Percentiles rank a stretch among this genome's conserved stretches.
phyloP scores from a whole-genome alignment of 2,888 invertebrate species.

The Thumatha senex region DNA sequence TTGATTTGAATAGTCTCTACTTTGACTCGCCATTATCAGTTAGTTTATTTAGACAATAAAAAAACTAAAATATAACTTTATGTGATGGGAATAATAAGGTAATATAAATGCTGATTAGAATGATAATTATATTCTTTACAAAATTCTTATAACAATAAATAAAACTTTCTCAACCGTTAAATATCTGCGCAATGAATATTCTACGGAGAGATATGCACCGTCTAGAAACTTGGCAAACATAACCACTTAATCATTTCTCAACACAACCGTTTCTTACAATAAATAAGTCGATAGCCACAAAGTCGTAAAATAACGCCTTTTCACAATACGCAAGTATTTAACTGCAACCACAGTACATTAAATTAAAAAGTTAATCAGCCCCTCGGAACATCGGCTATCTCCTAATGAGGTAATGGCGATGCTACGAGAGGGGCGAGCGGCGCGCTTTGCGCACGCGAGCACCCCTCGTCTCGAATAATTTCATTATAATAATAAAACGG shows the following conservation, averaged over 20 bases:
- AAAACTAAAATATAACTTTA: no score
- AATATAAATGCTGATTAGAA: no score
- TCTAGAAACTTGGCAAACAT: not conserved
- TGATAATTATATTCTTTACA: not conserved
- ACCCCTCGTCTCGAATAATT: conserved; percentile 63
- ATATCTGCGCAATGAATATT: not conserved
- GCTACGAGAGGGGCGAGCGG: conserved; percentile 47
- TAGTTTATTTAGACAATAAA: no score
- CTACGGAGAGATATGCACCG: not conserved
- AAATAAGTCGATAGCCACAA: conserved; percentile 12
- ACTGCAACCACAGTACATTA: conserved; percentile 61
- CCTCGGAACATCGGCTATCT: conserved; percentile 63
- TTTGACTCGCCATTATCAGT: no score
- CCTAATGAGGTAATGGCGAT: conserved; percentile 74
- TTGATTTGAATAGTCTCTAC: no score
- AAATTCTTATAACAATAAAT: not conserved
- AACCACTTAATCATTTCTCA: conserved; percentile 1
- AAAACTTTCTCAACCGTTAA: not conserved
- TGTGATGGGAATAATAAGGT: no score
- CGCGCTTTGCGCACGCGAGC: conserved; percentile 62
- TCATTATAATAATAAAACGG: conserved; percentile 78
- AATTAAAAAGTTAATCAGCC: conserved; percentile 75
- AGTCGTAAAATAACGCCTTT: conserved; percentile 67
- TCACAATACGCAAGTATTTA: conserved; percentile 45
- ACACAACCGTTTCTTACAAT: not conserved